phyloP scores from a whole-genome alignment of 2,113 vertebrate species.

The Syngnathoides biaculeatus region DNA sequence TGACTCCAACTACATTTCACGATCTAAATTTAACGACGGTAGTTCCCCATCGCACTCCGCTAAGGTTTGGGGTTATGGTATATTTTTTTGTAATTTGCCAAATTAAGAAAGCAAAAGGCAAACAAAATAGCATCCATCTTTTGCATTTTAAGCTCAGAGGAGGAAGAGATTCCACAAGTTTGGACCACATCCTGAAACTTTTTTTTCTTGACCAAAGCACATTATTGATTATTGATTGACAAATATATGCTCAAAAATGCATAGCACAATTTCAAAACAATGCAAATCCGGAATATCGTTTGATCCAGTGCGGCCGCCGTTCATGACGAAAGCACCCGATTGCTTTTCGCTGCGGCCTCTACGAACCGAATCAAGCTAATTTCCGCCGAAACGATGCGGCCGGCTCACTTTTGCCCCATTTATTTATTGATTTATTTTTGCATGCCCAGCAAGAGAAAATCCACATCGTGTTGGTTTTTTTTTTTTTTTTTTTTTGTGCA shows the following conservation, averaged over 20 bases:
- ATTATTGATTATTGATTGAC: too few species aligned
- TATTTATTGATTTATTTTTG: too few species aligned
- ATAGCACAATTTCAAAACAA: not conserved
- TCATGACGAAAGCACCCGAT: too few species aligned
- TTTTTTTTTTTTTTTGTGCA: slow-evolving; percentile 10
- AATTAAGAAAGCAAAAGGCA: not conserved
- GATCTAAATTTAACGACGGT: not conserved
- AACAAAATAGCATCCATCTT: not conserved
- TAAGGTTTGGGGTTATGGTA: not conserved
- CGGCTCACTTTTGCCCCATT: not conserved
- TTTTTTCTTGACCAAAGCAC: too few species aligned
- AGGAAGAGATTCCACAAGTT: not conserved
- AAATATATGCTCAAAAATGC: not conserved
- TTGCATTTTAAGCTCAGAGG: not conserved
- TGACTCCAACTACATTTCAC: not conserved
- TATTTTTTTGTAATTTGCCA: not conserved
- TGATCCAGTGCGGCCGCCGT: not conserved
- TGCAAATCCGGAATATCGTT: not conserved
- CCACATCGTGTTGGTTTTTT: slow-evolving; percentile 26
- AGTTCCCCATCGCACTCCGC: not conserved
- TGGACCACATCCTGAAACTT: not conserved
- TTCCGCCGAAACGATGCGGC: not conserved
- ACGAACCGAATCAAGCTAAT: not conserved
- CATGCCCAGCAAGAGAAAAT: slow-evolving; percentile 15
- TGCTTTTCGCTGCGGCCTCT: not conserved